A percentile compares a stretch with the other conserved stretches of the same genome.
Evolutionary conservation across 2,113 vertebrate genomes (phyloP).

Genomic region (Xyliphius kryptos): DNA sequence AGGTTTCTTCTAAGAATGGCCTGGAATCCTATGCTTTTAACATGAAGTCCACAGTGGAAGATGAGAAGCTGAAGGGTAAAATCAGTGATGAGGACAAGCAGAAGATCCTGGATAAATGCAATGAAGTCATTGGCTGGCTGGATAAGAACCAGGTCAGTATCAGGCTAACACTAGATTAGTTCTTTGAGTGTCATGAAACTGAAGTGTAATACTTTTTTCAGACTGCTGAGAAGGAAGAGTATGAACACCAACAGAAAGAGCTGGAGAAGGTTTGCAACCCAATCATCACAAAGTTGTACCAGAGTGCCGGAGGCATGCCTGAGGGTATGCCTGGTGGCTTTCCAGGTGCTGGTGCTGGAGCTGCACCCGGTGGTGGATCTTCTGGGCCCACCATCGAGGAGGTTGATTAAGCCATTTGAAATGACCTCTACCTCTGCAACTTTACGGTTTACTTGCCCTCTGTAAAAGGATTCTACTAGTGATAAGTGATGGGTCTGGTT

Average conservation of each 20-base stretch:
- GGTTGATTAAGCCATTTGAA: conserved; percentile 60
- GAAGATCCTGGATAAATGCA: conserved; percentile 88
- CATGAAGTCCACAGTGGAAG: conserved; percentile 93
- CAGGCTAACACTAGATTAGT: too few species aligned
- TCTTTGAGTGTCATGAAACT: too few species aligned
- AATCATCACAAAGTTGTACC: too few species aligned
- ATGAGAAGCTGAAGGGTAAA: conserved; percentile 92
- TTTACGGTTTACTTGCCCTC: conserved; percentile 51
- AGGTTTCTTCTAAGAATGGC: conserved; percentile 82
- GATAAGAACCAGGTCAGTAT: conserved; percentile 87
- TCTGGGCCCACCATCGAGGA: conserved; percentile 74
- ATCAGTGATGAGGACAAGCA: too few species aligned
- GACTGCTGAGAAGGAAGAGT: conserved; percentile 65
- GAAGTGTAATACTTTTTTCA: too few species aligned
- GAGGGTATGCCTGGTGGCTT: conserved; percentile 84
- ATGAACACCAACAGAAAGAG: too few species aligned
- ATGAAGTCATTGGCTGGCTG: conserved; percentile 85
- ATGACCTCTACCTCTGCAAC: neutral
- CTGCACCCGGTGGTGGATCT: conserved; percentile 63
- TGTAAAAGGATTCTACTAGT: conserved; percentile 36
- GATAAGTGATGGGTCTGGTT: conserved; percentile 7
- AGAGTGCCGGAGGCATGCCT: too few species aligned
- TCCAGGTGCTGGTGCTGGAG: conserved; percentile 78
- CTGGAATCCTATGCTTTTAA: conserved; percentile 89
- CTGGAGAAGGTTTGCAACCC: too few species aligned